Percentiles rank a stretch among this genome's conserved stretches.
These are phyloP conservation scores for Drosophila diplacantha DNA, from an alignment of 2,888 invertebrate species.

Conservation along the genomic window DNA sequence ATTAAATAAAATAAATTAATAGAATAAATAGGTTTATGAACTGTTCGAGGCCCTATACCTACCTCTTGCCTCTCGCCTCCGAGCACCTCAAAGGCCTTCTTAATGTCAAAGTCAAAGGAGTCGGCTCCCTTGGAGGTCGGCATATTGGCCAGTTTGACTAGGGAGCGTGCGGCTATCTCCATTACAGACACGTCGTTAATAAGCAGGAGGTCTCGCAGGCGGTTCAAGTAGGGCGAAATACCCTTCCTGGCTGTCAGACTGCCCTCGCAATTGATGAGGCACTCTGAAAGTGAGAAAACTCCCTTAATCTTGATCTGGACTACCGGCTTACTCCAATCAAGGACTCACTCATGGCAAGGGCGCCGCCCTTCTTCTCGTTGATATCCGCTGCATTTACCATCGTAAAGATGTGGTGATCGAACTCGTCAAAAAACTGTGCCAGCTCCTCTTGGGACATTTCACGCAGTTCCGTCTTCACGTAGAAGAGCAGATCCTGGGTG, in stretches of 20 bases:
- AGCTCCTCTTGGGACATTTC: constrained; percentile 95
- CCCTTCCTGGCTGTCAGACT: constrained; percentile 92
- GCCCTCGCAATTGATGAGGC: constrained; percentile 92
- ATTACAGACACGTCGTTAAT: constrained; percentile 95
- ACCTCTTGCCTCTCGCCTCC: constrained; percentile 92
- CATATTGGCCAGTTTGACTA: constrained; percentile 93
- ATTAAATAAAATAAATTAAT: background rate
- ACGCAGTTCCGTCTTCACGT: constrained; percentile 92
- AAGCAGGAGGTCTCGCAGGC: constrained; percentile 91
- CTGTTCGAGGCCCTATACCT: constrained; percentile 15
- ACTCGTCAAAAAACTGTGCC: constrained; percentile 93
- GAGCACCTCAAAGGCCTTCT: constrained; percentile 96
- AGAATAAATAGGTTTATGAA: no score
- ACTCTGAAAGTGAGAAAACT: constrained; percentile 82
- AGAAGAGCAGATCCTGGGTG: constrained; percentile 92
- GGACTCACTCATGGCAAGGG: constrained; percentile 89
- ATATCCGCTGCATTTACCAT: constrained; percentile 96
- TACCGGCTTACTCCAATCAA: background rate
- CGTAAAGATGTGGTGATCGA: constrained; percentile 96
- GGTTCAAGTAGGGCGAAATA: constrained; percentile 94
- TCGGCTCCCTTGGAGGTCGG: constrained; percentile 96
- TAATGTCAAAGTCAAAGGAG: constrained; percentile 98
- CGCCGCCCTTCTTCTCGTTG: constrained; percentile 96
- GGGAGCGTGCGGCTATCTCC: constrained; percentile 96
- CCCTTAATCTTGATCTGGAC: background rate